Percentiles rank a stretch among this genome's conserved stretches.
phyloP scores from a whole-genome alignment of 2,113 vertebrate species.

The Gracilinanus agilis region DNA sequence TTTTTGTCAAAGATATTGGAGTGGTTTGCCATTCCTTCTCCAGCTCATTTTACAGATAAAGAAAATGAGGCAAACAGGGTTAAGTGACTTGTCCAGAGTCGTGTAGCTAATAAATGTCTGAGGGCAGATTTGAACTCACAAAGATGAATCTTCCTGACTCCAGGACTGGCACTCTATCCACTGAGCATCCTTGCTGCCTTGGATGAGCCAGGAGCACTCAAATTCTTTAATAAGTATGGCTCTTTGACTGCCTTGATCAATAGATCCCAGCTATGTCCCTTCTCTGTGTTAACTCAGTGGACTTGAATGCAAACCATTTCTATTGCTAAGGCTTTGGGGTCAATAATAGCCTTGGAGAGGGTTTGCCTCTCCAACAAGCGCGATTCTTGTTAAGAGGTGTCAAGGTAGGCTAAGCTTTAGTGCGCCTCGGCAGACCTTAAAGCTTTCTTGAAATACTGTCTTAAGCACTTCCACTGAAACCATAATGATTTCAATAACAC shows the following conservation, averaged over 20 bases:
- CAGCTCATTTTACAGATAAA: too few species aligned
- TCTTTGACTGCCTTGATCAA: background rate
- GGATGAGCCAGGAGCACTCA: conserved; percentile 8
- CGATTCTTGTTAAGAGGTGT: background rate
- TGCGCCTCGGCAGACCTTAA: conserved; percentile 4
- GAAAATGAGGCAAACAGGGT: too few species aligned
- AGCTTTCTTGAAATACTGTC: conserved; percentile 33
- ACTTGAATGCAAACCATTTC: background rate
- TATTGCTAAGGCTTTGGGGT: conserved; percentile 23
- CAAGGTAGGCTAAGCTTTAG: conserved; percentile 26
- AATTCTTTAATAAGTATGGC: conserved; percentile 10
- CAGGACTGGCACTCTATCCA: too few species aligned
- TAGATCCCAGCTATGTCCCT: conserved; percentile 3
- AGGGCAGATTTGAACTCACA: too few species aligned
- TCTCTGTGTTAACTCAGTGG: background rate
- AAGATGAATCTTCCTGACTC: too few species aligned
- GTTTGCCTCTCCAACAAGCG: background rate
- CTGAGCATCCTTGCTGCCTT: background rate
- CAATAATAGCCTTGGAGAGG: background rate
- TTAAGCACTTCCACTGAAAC: conserved; percentile 16
- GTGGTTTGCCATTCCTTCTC: too few species aligned
- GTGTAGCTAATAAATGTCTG: too few species aligned
- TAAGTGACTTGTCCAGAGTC: too few species aligned
- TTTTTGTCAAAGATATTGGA: too few species aligned
- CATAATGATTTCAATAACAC: conserved; percentile 30